Evolutionary conservation across 2,113 vertebrate species (phyloP).

Genomic region (Ovis canadensis): DNA sequence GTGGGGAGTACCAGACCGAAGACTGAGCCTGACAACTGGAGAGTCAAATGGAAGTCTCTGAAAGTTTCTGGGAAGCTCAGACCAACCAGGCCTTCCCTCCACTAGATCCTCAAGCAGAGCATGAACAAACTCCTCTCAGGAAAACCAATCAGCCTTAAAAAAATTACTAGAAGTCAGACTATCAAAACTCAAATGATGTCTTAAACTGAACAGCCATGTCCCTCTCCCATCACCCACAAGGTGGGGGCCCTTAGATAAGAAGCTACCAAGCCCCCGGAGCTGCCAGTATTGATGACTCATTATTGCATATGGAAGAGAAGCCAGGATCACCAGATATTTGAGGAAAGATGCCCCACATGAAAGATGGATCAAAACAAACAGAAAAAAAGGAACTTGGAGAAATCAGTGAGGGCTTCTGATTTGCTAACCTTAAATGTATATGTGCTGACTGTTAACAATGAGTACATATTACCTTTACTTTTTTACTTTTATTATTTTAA

Average conservation of each 20-base stretch:
- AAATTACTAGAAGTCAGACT: neutral
- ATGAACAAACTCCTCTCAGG: neutral
- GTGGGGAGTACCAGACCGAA: neutral
- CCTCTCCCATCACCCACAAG: neutral
- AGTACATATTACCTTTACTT: neutral
- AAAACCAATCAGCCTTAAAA: neutral
- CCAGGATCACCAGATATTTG: neutral
- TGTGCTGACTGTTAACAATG: neutral
- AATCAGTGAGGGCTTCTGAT: neutral
- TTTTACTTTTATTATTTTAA: neutral
- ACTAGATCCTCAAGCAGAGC: neutral
- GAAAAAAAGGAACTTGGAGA: neutral
- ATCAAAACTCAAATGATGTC: neutral
- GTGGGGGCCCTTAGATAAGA: neutral
- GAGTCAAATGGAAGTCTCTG: neutral
- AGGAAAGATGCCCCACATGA: neutral
- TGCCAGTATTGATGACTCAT: neutral
- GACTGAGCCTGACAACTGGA: neutral
- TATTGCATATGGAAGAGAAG: neutral
- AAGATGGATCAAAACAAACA: neutral
- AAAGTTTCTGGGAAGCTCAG: too few species aligned
- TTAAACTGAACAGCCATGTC: too few species aligned
- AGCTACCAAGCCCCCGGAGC: neutral
- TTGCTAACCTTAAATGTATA: neutral
- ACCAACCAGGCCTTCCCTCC: neutral